A percentile compares a stretch with the other conserved stretches of the same genome.
These are phyloP conservation scores for Zaprionus bogoriensis DNA, from an alignment of 2,888 invertebrate species.

Conservation along the genomic window DNA sequence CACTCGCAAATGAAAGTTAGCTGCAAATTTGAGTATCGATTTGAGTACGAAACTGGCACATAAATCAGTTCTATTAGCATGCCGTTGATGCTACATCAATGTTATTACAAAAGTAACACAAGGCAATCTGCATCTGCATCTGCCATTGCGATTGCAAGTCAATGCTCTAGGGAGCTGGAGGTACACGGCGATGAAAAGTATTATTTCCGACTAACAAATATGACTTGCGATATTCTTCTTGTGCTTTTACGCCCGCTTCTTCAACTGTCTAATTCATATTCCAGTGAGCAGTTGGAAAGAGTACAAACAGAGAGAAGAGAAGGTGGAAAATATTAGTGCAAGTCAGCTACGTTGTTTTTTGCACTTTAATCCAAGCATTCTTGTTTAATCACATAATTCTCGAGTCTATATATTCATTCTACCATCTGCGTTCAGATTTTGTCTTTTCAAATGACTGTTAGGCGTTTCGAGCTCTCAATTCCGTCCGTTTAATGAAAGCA, in stretches of 20 bases:
- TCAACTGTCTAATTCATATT: constrained; percentile 7
- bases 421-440: too few species aligned
- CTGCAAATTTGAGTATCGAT: constrained; percentile 11
- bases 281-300: not conserved
- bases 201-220: too few species aligned
- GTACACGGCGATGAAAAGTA: not conserved
- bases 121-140: not conserved
- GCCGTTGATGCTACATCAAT: constrained; percentile 18
- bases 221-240: too few species aligned
- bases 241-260: not conserved
- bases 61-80: constrained; percentile 29
- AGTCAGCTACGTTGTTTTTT: too few species aligned
- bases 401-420: too few species aligned
- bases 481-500: not conserved
- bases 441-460: too few species aligned
- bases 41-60: not conserved
- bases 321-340: too few species aligned
- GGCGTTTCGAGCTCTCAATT: not conserved
- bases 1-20: not conserved
- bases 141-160: not conserved
- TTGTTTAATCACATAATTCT: too few species aligned
- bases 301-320: too few species aligned
- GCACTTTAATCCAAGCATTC: too few species aligned
- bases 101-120: constrained; percentile 19
- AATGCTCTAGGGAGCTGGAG: not conserved